Base-by-base conservation (phyloP, 1,140 invertebrate genomes). In the Diorhabda elongata region DNA sequence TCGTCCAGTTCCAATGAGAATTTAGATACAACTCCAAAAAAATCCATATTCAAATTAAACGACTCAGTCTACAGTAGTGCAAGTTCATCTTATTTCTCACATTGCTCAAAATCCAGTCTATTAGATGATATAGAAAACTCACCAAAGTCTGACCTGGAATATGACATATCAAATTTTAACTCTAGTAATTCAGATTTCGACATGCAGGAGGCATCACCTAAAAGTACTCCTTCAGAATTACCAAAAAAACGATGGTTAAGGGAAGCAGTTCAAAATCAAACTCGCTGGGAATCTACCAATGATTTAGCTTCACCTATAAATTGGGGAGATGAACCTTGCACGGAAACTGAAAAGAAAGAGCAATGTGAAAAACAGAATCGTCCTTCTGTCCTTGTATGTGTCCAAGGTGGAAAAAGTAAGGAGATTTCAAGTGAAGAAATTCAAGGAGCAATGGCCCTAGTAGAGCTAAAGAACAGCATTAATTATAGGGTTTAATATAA, bases 241-340 rank as follows among this genome's bases (percentile, higher is more conserved):
- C 87, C 87, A 41, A 89, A 89, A 76, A 88, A 88, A 73, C 81
- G 86, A n/a, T 89, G 87, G 87, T 72, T 88, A 8, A 78, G 85
- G 3, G 86, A 87, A 77, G 87, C 85, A 2, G 81, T 84, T 41
- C 74, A 85, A 42, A 85, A 88, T 9, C 83, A 85, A 65, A 81
- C 84, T 45, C 64, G 84, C 42, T 78, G 78, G 74, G 68, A 84
- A 78, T 9, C 83, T 77, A 78, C 82, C 77, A 70, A 76, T 78
- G 71, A 83, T 78, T 68, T 86, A 76, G 84, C 84, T 77, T 72
- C 71, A 69, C 76, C 84, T 68, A 70, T 82, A 41, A 76, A 81
- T 73, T 81, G 78, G 79, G 68, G 69, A 5, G 80, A 78, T 68
- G 73, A 75, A 8, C 43, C 59, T 42, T 69, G 64, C 56, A 67